Conservation (phyloP, 2,113 vertebrate species). For the Xyrauchen texanus region DNA sequence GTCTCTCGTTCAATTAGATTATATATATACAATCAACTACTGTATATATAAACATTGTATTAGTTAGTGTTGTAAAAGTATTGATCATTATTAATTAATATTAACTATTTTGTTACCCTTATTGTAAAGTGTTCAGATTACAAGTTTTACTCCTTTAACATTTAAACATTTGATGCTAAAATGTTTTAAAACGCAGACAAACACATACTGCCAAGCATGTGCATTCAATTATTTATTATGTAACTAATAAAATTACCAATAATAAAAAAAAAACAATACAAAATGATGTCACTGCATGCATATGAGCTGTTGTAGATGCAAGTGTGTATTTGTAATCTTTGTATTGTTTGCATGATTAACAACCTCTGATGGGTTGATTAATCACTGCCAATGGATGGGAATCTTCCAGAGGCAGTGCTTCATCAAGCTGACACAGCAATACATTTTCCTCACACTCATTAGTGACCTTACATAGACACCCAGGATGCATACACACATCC, state of each 20-base stretch:
- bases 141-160: no score
- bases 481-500: conserved; percentile 2
- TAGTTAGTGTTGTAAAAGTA: no score
- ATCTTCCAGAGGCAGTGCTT: conserved; percentile 51
- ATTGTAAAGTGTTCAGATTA: no score
- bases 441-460: conserved; percentile 52
- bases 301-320: conserved; percentile 42
- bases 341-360: conserved; percentile 70
- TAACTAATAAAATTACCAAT: background rate
- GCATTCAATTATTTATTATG: conserved; percentile 8
- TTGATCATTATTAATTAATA: no score
- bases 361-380: conserved; percentile 52
- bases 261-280: no score
- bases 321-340: conserved; percentile 50
- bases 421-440: conserved; percentile 63
- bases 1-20: no score
- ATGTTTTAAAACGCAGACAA: no score
- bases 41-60: no score
- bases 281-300: conserved; percentile 33
- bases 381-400: conserved; percentile 54
- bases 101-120: no score
- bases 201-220: background rate
- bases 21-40: no score
- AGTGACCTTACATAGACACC: conserved; percentile 21
- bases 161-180: no score